A percentile compares a stretch with the other conserved stretches of the same genome.
These are phyloP conservation scores for Crocuta crocuta DNA, from an alignment of 2,113 vertebrate genomes.

Conservation along the genomic window DNA sequence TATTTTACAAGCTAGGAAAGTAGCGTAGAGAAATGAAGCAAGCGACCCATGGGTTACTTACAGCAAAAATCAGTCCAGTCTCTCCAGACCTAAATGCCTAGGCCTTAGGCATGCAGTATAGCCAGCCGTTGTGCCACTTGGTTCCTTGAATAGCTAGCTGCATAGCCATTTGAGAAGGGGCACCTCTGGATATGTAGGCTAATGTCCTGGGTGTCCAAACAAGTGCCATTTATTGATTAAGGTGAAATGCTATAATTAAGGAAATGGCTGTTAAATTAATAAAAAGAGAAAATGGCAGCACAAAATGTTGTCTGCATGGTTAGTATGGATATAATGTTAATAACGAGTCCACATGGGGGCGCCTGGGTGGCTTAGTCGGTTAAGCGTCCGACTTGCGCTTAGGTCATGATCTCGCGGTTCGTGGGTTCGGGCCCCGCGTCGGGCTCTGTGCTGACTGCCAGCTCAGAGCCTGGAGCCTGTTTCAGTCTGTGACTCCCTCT, in stretches of 20 bases:
- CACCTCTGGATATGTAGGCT: background rate
- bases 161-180: background rate
- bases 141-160: background rate
- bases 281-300: background rate
- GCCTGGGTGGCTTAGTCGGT: too few species aligned
- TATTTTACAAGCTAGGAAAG: slow-evolving; percentile 34
- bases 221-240: background rate
- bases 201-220: background rate
- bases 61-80: background rate
- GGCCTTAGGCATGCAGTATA: background rate
- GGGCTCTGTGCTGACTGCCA: too few species aligned
- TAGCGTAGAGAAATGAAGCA: slow-evolving; percentile 32
- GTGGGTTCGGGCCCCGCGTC: too few species aligned
- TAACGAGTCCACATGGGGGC: background rate
- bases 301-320: background rate
- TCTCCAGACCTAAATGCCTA: background rate
- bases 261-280: slow-evolving; percentile 26
- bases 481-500: too few species aligned
- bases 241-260: background rate
- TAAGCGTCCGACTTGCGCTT: too few species aligned
- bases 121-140: background rate
- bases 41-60: background rate
- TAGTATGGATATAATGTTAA: background rate
- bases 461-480: too few species aligned
- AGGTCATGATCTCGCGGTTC: too few species aligned